phyloP scores from a whole-genome alignment of 2,888 invertebrate genomes.

The Hypolimnas misippus region DNA sequence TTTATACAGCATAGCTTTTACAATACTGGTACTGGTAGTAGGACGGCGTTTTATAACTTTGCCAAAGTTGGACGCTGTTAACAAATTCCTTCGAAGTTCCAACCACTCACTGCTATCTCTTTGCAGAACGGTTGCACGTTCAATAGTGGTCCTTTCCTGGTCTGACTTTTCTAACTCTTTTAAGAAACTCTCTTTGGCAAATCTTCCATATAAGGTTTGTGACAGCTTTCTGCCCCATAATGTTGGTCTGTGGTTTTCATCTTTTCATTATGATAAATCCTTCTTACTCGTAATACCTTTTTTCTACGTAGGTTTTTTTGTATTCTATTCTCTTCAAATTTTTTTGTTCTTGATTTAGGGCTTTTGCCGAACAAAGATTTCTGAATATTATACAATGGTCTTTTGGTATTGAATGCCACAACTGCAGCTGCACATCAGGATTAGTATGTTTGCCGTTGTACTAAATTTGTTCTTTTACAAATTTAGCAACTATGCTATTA shows the following conservation, averaged over 20 bases:
- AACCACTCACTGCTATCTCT: conserved; percentile 35
- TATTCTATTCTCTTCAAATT: conserved; percentile 8
- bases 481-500: conserved; percentile 49
- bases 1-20: conserved; percentile 2
- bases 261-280: conserved; percentile 1
- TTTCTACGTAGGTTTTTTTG: not conserved
- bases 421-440: conserved; percentile 49
- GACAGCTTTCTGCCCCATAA: conserved; percentile 27
- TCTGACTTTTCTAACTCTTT: conserved; percentile 24
- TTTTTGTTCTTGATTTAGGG: conserved; percentile 7
- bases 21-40: not conserved
- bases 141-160: conserved; percentile 14
- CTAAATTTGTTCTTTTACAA: conserved; percentile 52
- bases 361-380: conserved; percentile 12
- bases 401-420: conserved; percentile 46
- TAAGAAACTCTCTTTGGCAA: conserved; percentile 22
- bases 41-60: conserved; percentile 30
- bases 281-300: conserved; percentile 3
- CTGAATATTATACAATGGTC: conserved; percentile 5
- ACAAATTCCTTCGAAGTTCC: conserved; percentile 25
- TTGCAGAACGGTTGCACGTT: conserved; percentile 33
- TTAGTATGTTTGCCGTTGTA: conserved; percentile 43
- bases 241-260: conserved; percentile 17
- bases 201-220: conserved; percentile 26
- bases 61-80: conserved; percentile 40